These are phyloP conservation scores for Anthrax anthrax DNA, from an alignment of 2,888 invertebrate genomes.

Conservation along the genomic window DNA sequence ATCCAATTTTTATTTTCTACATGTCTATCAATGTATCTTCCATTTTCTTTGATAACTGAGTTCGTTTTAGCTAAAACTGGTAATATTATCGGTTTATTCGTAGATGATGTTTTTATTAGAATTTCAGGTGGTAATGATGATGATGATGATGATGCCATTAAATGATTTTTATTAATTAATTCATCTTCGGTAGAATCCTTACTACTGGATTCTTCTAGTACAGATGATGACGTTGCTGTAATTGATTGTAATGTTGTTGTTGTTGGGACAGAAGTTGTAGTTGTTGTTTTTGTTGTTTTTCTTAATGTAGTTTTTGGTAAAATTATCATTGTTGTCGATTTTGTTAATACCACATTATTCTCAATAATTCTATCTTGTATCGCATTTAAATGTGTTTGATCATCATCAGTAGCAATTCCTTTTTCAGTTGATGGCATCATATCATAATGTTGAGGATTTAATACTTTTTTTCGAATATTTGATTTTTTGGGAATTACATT, in stretches of 20 bases:
- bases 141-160: conserved; percentile 18
- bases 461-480: neutral
- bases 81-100: conserved; percentile 40
- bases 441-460: neutral
- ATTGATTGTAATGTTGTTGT: conserved; percentile 20
- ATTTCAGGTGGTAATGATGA: conserved; percentile 21
- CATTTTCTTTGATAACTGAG: conserved; percentile 13
- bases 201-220: neutral
- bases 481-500: neutral
- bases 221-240: neutral
- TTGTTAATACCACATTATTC: too few species aligned
- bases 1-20: conserved; percentile 38
- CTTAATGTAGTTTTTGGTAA: neutral
- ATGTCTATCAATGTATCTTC: conserved; percentile 8
- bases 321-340: neutral
- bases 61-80: conserved; percentile 28
- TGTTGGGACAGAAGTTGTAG: conserved; percentile 24
- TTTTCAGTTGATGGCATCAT: neutral
- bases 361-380: neutral
- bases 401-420: neutral
- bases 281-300: neutral
- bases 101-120: conserved; percentile 33
- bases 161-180: conserved; percentile 22
- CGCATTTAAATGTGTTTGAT: too few species aligned
- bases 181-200: conserved; percentile 5